Evolutionary conservation across 2,888 invertebrate genomes (phyloP), one percentile per base, ranked within the genome.

Genomic region (Eurytoma adleriae): DNA sequence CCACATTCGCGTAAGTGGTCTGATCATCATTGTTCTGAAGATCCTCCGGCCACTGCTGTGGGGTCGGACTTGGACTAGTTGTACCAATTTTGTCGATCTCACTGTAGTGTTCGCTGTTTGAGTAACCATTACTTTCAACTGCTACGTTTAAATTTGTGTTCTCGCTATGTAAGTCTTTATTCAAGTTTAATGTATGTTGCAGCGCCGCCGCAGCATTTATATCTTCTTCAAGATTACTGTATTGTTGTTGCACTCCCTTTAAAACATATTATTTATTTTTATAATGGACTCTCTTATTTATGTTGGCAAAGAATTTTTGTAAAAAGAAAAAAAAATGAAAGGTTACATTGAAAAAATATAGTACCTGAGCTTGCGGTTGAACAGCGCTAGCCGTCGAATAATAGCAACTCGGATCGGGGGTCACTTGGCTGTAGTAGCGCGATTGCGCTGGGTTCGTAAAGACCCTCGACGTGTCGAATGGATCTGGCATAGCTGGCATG

Each of bases 381-480:
- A 59, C 61, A 66, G 1, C 3, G 10, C 40, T 0, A 61, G 52
- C 30, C 4, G 79, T 56, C 14, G 73, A 78, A 61, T 74, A 82
- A 40, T 67, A 82, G 14, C 16, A 16, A n/a, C 20, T 76, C 2
- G 79, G 54, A 54, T 91, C 91, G 0, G 90, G 86, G 0, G 90
- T 88, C 3, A 91, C 91, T 68, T 90, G 91, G 54, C 91, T 91
- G 82, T 92, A 92, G 76, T 91, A 91, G 12, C 91, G 86, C 0
- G 90, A 90, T 16, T 87, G 87, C 0, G 89, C 86, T 0, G 88
- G 84, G 74, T 89, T 88, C 75, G 86, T 84, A 52, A 90, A 90
- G 1, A 92, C 89, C 3, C 88, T 85, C 0, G 93, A 94, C 0
- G 95, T 95, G 85, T 95, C 95, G 84, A 95, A 95, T 0, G 95